phyloP scores from a whole-genome alignment of 2,888 invertebrate genomes.

The Patella ulyssiponensis region DNA sequence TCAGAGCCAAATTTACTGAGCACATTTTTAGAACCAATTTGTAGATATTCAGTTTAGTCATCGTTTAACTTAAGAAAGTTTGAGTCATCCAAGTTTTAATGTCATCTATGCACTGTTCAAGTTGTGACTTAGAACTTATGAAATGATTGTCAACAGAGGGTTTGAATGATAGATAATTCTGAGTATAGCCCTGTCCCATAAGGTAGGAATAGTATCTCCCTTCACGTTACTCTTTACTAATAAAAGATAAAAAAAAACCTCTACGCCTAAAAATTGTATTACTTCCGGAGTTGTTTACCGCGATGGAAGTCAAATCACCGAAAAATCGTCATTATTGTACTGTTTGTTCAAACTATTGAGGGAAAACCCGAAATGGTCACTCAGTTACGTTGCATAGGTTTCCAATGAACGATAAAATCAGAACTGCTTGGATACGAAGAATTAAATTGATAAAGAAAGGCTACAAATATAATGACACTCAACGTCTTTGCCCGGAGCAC shows the following conservation, averaged over 20 bases:
- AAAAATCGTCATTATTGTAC: constrained; percentile 3
- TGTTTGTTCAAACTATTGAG: neutral
- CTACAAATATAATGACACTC: neutral
- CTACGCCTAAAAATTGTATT: neutral
- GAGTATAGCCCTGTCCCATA: neutral
- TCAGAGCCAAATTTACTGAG: too few species aligned
- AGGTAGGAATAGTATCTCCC: neutral
- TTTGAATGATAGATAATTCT: too few species aligned
- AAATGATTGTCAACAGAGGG: too few species aligned
- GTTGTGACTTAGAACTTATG: too few species aligned
- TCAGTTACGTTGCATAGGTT: constrained; percentile 6
- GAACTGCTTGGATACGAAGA: neutral
- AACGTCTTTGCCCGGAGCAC: neutral
- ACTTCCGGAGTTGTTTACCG: neutral
- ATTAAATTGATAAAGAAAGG: constrained; percentile 1
- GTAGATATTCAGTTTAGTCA: too few species aligned
- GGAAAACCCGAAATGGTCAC: neutral
- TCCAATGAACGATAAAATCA: neutral
- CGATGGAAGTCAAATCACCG: neutral
- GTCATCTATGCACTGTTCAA: too few species aligned
- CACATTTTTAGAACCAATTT: too few species aligned
- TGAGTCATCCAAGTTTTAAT: too few species aligned
- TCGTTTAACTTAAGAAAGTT: too few species aligned
- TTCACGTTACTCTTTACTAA: neutral
- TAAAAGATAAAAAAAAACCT: neutral